Conservation (phyloP, 2,797 vertebrate genomes). For the Amphiprion clarkii region DNA sequence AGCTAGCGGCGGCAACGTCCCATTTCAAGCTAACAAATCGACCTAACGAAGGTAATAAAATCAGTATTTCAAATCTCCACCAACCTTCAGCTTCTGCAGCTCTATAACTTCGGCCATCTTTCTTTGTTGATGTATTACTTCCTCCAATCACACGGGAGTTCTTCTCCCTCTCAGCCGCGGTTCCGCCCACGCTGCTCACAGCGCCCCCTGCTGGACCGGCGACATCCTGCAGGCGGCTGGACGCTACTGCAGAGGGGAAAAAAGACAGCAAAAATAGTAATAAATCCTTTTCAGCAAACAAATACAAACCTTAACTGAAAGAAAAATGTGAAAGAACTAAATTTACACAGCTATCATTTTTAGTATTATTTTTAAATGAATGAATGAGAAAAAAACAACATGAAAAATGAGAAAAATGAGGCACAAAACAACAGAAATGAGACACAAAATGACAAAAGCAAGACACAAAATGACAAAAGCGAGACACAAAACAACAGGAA, state of each 20-base stretch:
- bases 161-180: conserved; percentile 20
- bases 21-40: accelerated
- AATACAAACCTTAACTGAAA: too few species aligned
- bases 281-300: too few species aligned
- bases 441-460: too few species aligned
- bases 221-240: background rate
- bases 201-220: conserved; percentile 27
- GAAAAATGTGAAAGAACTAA: too few species aligned
- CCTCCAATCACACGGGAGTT: conserved; percentile 69
- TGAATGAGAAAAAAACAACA: too few species aligned
- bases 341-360: too few species aligned
- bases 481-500: too few species aligned
- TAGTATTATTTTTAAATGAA: too few species aligned
- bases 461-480: too few species aligned
- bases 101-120: conserved; percentile 84
- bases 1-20: accelerated
- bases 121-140: conserved; percentile 73
- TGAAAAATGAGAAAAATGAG: too few species aligned
- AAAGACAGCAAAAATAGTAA: too few species aligned
- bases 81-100: conserved; percentile 83
- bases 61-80: background rate
- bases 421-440: too few species aligned
- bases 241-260: background rate
- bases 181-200: background rate
- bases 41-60: background rate